phyloP scores from a whole-genome alignment of 2,888 invertebrate genomes.

The Ophion costatus region DNA sequence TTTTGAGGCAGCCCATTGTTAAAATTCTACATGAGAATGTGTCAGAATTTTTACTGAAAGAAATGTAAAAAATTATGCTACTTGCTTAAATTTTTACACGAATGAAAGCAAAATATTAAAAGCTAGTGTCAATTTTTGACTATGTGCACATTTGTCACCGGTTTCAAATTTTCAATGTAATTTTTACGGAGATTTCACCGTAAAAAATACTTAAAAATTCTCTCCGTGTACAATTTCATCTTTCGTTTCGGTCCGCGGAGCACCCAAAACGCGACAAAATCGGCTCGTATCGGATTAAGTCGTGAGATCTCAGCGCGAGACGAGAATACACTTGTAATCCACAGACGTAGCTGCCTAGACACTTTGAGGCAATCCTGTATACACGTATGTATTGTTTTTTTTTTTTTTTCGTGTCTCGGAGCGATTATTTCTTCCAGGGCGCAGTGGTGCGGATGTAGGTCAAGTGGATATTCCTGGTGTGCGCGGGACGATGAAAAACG shows the following conservation, averaged over 20 bases:
- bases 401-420: background rate
- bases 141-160: no score
- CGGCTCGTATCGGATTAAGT: constrained; percentile 31
- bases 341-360: background rate
- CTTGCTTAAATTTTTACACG: no score
- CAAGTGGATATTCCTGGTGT: constrained; percentile 51
- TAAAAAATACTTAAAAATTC: no score
- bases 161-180: no score
- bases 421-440: constrained; percentile 38
- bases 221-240: constrained; percentile 9
- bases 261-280: constrained; percentile 35
- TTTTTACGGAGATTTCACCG: no score
- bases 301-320: constrained; percentile 18
- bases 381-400: background rate
- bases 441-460: constrained; percentile 29
- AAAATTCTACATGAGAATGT: no score
- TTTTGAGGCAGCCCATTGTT: no score
- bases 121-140: no score
- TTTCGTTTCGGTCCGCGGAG: background rate
- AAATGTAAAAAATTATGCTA: no score
- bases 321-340: constrained; percentile 30
- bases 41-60: no score
- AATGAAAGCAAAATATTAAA: no score
- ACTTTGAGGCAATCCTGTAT: background rate
- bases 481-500: constrained; percentile 8